A percentile compares a stretch with the other conserved stretches of the same genome.
Conservation (phyloP, 2,888 invertebrate genomes). For the Aplocera efformata region DNA sequence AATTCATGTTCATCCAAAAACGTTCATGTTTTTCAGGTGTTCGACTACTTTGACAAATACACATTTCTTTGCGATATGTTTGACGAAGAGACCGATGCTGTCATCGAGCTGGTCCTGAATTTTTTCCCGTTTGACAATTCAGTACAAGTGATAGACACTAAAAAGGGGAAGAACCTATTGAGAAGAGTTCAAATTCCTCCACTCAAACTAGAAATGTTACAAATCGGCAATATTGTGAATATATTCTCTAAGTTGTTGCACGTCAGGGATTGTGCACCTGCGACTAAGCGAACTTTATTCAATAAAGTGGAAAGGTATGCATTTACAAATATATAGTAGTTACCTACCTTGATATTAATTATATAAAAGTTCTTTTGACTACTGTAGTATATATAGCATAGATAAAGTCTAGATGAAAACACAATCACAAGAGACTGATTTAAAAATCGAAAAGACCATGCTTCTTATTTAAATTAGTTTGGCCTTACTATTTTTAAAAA, state of each 20-base stretch:
- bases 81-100: constrained; percentile 85
- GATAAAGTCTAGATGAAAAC: too few species aligned
- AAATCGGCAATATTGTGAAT: constrained; percentile 86
- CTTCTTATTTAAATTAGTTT: too few species aligned
- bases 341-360: too few species aligned
- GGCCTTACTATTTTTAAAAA: too few species aligned
- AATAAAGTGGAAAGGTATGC: constrained; percentile 82
- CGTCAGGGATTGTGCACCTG: constrained; percentile 85
- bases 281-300: constrained; percentile 82
- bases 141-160: constrained; percentile 86
- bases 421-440: too few species aligned
- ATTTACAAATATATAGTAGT: constrained; percentile 22
- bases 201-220: constrained; percentile 83
- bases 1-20: too few species aligned
- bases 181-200: constrained; percentile 83
- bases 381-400: too few species aligned
- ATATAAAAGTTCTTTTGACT: too few species aligned
- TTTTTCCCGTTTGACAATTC: constrained; percentile 89
- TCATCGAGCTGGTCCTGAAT: constrained; percentile 85
- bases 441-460: too few species aligned
- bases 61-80: constrained; percentile 91
- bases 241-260: constrained; percentile 87
- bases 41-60: constrained; percentile 77
- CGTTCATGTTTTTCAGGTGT: constrained; percentile 45
- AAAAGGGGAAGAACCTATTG: constrained; percentile 81